These are phyloP conservation scores for Drosophila ficusphila DNA, from an alignment of 1,140 invertebrate species.

Conservation along the genomic window DNA sequence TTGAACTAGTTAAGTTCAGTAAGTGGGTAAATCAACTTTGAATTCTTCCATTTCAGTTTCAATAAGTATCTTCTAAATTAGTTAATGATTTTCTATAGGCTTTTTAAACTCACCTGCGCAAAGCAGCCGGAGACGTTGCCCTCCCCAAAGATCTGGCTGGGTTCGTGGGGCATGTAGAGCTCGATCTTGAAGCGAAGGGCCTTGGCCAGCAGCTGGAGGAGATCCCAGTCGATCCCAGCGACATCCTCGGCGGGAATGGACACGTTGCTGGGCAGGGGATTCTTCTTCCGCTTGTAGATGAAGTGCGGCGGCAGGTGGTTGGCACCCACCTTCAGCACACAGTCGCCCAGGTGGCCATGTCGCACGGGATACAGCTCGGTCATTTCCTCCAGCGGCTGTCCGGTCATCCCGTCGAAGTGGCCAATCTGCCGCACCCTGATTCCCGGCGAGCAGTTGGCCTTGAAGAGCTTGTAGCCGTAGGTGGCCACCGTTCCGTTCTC, in stretches of 20 bases:
- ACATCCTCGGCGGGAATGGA: conserved; percentile 11
- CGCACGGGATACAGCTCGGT: conserved; percentile 44
- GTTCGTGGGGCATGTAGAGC: conserved; percentile 29
- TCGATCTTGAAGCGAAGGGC: conserved; percentile 34
- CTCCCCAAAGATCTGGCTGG: conserved; percentile 46
- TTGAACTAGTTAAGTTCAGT: too few relatives aligned
- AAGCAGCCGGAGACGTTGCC: conserved; percentile 55
- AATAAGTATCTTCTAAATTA: too few relatives aligned
- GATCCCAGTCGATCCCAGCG: conserved; percentile 60
- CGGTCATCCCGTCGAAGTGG: conserved; percentile 4
- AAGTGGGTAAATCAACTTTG: too few relatives aligned
- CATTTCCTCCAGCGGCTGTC: background rate
- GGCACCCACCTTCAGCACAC: conserved; percentile 44
- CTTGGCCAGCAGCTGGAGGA: conserved; percentile 46
- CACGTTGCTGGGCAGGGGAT: background rate
- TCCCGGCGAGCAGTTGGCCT: conserved; percentile 15
- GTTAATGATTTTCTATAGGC: too few relatives aligned
- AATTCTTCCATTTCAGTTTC: too few relatives aligned
- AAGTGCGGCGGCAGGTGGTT: conserved; percentile 57
- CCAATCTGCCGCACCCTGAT: conserved; percentile 30
- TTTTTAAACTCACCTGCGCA: conserved; percentile 42
- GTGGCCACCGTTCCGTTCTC: conserved; percentile 18
- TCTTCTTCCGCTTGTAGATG: conserved; percentile 21
- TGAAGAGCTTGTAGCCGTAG: conserved; percentile 48
- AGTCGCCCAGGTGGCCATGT: conserved; percentile 18